Evolutionary conservation across 2,888 invertebrate genomes (phyloP).

Genomic region (Zelleria hepariella): DNA sequence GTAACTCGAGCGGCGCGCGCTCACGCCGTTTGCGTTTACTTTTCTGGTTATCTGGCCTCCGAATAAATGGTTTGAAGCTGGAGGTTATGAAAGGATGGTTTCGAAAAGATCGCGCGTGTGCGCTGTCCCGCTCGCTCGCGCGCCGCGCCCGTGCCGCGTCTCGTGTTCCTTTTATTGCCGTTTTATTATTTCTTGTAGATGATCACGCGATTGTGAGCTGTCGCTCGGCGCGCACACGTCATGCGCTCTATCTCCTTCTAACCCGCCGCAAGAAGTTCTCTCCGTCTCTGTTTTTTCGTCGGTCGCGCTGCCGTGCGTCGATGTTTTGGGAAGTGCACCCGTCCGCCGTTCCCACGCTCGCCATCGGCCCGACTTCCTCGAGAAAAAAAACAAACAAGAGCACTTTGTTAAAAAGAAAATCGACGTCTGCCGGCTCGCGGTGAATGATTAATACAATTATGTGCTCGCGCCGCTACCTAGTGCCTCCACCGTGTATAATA

Average conservation of each 20-base stretch:
- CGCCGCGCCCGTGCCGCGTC: slow-evolving; percentile 51
- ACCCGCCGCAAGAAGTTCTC: slow-evolving; percentile 14
- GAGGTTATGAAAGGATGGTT: neutral
- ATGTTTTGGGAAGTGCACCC: slow-evolving; percentile 74
- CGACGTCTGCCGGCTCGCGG: slow-evolving; percentile 69
- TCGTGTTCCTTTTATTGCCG: slow-evolving; percentile 71
- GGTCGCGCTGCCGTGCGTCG: slow-evolving; percentile 68
- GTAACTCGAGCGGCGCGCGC: slow-evolving; percentile 66
- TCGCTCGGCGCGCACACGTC: slow-evolving; percentile 71
- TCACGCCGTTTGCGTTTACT: slow-evolving; percentile 29
- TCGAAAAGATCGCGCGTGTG: slow-evolving; percentile 20
- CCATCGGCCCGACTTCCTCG: slow-evolving; percentile 70
- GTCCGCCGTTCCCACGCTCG: slow-evolving; percentile 72
- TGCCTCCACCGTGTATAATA: slow-evolving; percentile 38
- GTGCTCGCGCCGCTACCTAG: slow-evolving; percentile 65
- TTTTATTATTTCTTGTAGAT: slow-evolving; percentile 73
- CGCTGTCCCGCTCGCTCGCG: slow-evolving; percentile 53
- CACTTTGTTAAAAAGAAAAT: slow-evolving; percentile 71
- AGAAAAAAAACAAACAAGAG: slow-evolving; percentile 72
- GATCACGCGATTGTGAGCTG: slow-evolving; percentile 72
- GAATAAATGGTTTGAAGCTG: neutral
- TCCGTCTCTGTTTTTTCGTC: slow-evolving; percentile 43
- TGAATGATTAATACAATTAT: slow-evolving; percentile 72
- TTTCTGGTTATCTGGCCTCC: neutral
- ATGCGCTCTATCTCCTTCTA: slow-evolving; percentile 37